Base-by-base conservation (phyloP, 1,140 invertebrate genomes). In the Ladona fulva region DNA sequence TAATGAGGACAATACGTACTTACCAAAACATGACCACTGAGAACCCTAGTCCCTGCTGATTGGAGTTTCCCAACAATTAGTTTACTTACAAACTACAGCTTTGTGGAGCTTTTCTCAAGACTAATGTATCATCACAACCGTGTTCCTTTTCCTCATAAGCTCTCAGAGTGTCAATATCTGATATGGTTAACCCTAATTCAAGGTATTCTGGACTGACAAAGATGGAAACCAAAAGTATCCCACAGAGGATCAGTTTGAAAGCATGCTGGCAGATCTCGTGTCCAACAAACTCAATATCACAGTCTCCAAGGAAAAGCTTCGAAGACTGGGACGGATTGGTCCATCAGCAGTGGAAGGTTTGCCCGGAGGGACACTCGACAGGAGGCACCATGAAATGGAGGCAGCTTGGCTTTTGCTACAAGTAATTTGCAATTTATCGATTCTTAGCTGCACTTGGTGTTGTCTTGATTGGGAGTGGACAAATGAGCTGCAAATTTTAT, bases 261-360 rank as follows among this genome's bases (percentile, higher is more conserved):
- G 75, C 0, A 81, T 83, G 82, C 85, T 90, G 75, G 83, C 83
- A 74, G 85, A 87, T 66, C 82, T 88, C 14, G 83, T 89, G 5
- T 81, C 85, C 75, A 82, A 82, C 37, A 89, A 88, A 82, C 81
- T 90, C 25, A 89, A 90, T 82, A 80, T 88, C 37, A 87, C 85
- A 14, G 79, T 89, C 22, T 80, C 85, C 16, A 82, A 83, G 78
- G 82, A 86, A 75, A 87, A 87, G 75, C 81, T 87, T 12, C 81
- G 86, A 78, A 84, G 86, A 79, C 81, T 80, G 0, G 76, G 84
- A 84, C 19, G 83, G 83, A 42, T 81, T 88, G 24, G 84, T 85
- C 37, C 84, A 83, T 1, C 84, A 84, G 7, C 83, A 84, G 19
- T 80, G 84, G n/a, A 85, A 88, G 79, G 84, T 81, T 24, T 84